phyloP scores from a whole-genome alignment of 2,888 invertebrate genomes.

The Clostera curtula region DNA sequence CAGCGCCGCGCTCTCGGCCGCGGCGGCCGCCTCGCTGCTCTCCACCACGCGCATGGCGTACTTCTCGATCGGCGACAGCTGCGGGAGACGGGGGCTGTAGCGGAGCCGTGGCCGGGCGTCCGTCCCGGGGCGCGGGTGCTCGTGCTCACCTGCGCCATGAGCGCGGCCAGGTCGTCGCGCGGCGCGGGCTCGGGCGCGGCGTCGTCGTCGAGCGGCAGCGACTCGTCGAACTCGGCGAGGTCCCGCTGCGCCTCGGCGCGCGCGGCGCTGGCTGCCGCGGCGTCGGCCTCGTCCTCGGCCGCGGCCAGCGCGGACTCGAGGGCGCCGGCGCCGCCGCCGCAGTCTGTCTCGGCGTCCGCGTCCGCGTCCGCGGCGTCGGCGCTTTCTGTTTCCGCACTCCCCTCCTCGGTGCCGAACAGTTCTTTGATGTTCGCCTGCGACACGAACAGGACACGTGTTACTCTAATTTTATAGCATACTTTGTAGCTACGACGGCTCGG shows the following conservation, averaged over 20 bases:
- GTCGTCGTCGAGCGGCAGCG: slow-evolving; percentile 90
- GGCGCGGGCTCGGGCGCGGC: slow-evolving; percentile 49
- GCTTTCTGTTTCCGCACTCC: slow-evolving; percentile 63
- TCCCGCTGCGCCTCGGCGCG: slow-evolving; percentile 93
- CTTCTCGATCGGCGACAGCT: slow-evolving; percentile 95
- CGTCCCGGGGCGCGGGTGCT: not conserved
- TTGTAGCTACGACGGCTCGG: too few relatives aligned
- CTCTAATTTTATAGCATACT: too few relatives aligned
- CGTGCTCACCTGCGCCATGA: slow-evolving; percentile 47
- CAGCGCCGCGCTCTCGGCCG: slow-evolving; percentile 92
- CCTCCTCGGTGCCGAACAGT: slow-evolving; percentile 87
- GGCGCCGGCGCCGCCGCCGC: slow-evolving; percentile 53
- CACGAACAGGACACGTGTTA: slow-evolving; percentile 15
- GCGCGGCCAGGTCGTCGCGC: slow-evolving; percentile 35
- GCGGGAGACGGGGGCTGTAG: slow-evolving; percentile 15
- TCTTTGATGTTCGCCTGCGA: slow-evolving; percentile 92
- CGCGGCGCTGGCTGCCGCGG: slow-evolving; percentile 90
- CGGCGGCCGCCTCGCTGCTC: slow-evolving; percentile 86
- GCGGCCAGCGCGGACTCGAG: slow-evolving; percentile 90
- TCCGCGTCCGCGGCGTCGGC: slow-evolving; percentile 62
- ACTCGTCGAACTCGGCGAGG: slow-evolving; percentile 96
- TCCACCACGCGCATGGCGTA: slow-evolving; percentile 97
- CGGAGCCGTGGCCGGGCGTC: not conserved
- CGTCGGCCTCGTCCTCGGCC: slow-evolving; percentile 96
- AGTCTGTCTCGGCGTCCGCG: slow-evolving; percentile 81